Base-by-base conservation (phyloP, 2,888 invertebrate species). In the Dastarcus helophoroides region DNA sequence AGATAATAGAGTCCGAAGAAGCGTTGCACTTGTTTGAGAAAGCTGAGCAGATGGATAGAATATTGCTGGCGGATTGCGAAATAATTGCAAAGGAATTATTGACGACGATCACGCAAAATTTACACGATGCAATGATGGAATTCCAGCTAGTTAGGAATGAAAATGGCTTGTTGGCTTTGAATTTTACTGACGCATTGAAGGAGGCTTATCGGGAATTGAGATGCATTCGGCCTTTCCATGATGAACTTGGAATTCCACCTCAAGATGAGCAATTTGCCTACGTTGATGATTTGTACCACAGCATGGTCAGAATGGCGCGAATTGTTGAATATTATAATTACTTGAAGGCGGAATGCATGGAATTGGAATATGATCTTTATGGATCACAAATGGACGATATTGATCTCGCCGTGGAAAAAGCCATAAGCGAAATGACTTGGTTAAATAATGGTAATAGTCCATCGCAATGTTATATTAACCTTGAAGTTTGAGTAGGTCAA, bases 281-380 rank as follows among this genome's bases (percentile, higher is more conserved):
- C 32, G 72, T 76, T 43, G 79, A 84, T 49, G 76, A 73, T 36
- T 66, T 90, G 28, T 72, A 67, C 36, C 58, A 50, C 11, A 52
- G 50, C 12, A 51, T 54, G 4, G 48, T 58, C 21, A 60, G 62
- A 39, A 54, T 67, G 9, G 56, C 50, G 12, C 67, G 76, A 9
- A 72, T 77, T 9, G 68, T 75, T 4, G 67, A 75, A 25, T 78
- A 86, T 80, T 91, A 90, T 59, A 93, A 93, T 54, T 76, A 77
- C 39, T 73, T 90, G 23, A 69, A 79, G 27, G 69, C 66, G 12
- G 68, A 73, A n/a, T 76, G 83, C 15, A 73, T 79, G 26, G 69
- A 71, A 31, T 80, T 81, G 0, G 93, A 93, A 60, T 78, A 73
- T 36, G 72, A 76, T 9, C 67, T 93, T 22, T 75, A 93, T 32